Conservation (phyloP, 2,113 vertebrate species). For the Malurus elegans region DNA sequence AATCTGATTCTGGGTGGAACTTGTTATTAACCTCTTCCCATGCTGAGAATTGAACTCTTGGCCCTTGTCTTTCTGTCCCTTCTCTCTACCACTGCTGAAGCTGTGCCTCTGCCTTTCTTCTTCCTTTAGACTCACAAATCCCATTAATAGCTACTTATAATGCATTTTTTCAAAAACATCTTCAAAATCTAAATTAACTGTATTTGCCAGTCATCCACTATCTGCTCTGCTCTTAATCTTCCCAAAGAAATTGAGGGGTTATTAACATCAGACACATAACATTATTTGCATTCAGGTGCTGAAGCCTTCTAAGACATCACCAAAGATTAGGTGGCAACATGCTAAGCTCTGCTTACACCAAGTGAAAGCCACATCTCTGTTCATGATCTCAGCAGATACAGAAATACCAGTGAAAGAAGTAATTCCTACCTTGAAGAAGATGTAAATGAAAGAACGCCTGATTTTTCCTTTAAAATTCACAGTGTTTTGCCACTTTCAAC, state of each 20-base stretch:
- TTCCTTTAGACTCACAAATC: neutral
- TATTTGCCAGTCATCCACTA: neutral
- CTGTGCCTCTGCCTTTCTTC: neutral
- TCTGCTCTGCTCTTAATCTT: neutral
- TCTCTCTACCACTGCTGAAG: neutral
- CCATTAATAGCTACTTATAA: neutral
- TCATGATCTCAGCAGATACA: neutral
- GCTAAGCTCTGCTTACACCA: neutral
- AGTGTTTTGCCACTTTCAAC: neutral
- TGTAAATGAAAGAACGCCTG: neutral
- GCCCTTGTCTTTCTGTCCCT: neutral
- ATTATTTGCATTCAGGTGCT: neutral
- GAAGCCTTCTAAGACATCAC: neutral
- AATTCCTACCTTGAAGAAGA: neutral
- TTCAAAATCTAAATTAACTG: constrained; percentile 12
- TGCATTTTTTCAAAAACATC: neutral
- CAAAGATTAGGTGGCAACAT: neutral
- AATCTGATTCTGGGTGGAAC: neutral
- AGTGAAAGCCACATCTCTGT: neutral
- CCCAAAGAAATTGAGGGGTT: neutral
- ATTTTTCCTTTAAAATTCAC: neutral
- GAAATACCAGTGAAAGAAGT: neutral
- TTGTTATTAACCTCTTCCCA: constrained; percentile 36
- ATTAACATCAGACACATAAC: neutral
- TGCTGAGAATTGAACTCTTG: neutral